These are phyloP conservation scores for Colaptes auratus DNA, from an alignment of 2,113 vertebrate genomes.

Conservation along the genomic window DNA sequence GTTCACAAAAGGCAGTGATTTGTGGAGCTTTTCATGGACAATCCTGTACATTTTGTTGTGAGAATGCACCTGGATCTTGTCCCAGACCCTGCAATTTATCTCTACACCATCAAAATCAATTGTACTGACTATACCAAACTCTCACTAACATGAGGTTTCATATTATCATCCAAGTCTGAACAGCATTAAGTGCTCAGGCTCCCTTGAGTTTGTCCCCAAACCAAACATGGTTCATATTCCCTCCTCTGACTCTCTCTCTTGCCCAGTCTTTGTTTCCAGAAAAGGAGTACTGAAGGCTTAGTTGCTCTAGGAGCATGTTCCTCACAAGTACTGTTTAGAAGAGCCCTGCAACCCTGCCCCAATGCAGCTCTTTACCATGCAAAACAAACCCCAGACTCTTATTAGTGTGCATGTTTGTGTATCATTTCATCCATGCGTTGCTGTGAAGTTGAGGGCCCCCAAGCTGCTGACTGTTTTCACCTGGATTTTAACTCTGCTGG, in stretches of 20 bases:
- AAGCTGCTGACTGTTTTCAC: not conserved
- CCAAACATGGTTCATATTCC: fast-evolving
- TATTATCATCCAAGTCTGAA: too few species aligned
- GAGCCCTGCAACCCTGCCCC: not conserved
- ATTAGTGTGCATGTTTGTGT: fast-evolving
- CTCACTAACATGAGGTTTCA: not conserved
- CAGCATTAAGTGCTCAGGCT: not conserved
- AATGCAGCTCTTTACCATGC: not conserved
- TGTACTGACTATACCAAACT: not conserved
- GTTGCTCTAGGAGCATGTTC: not conserved
- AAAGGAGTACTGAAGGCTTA: not conserved
- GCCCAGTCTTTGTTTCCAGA: not conserved
- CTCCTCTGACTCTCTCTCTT: not conserved
- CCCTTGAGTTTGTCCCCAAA: not conserved
- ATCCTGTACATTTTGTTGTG: not conserved
- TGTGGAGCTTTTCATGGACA: not conserved
- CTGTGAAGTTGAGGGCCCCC: fast-evolving
- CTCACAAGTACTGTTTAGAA: not conserved
- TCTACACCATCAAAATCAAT: not conserved
- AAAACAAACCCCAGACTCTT: not conserved
- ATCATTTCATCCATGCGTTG: fast-evolving
- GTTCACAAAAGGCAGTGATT: not conserved
- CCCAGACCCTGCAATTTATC: not conserved
- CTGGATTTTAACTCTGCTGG: not conserved
- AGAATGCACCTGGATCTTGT: not conserved